These are phyloP conservation scores for Triplophysa tibetana DNA, from an alignment of 2,113 vertebrate genomes.

Conservation along the genomic window DNA sequence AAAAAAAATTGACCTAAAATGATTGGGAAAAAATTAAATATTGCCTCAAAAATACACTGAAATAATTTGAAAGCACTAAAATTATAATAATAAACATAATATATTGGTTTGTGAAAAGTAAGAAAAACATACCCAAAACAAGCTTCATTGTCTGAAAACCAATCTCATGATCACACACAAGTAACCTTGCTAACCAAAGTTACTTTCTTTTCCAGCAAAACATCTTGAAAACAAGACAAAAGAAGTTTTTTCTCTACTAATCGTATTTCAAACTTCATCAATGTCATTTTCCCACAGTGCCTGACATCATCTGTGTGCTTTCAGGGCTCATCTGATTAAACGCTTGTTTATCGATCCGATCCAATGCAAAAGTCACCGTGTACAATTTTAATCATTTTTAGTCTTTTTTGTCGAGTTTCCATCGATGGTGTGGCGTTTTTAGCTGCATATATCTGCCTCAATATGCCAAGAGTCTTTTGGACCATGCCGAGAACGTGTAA, in stretches of 20 bases:
- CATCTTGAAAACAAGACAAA: too few species aligned
- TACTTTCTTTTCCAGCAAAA: too few species aligned
- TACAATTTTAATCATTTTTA: background rate
- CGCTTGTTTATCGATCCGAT: constrained; percentile 24
- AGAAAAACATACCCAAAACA: too few species aligned
- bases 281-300: constrained; percentile 59
- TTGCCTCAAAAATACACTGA: too few species aligned
- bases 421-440: constrained; percentile 21
- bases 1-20: too few species aligned
- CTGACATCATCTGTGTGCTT: constrained; percentile 48
- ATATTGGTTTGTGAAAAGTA: too few species aligned
- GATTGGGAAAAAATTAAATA: too few species aligned
- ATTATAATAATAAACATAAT: too few species aligned
- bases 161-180: too few species aligned
- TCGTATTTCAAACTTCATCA: constrained; percentile 21
- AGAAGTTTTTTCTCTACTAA: background rate
- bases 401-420: background rate
- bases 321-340: constrained; percentile 25
- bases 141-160: too few species aligned
- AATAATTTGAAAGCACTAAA: too few species aligned
- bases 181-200: too few species aligned
- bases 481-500: constrained; percentile 46
- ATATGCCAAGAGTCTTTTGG: constrained; percentile 43
- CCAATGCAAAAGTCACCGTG: constrained; percentile 35
- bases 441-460: constrained; percentile 42